Evolutionary conservation across 2,888 invertebrate genomes (phyloP), one percentile per base, ranked within the genome.

Genomic region (Ceratothoa steindachneri): DNA sequence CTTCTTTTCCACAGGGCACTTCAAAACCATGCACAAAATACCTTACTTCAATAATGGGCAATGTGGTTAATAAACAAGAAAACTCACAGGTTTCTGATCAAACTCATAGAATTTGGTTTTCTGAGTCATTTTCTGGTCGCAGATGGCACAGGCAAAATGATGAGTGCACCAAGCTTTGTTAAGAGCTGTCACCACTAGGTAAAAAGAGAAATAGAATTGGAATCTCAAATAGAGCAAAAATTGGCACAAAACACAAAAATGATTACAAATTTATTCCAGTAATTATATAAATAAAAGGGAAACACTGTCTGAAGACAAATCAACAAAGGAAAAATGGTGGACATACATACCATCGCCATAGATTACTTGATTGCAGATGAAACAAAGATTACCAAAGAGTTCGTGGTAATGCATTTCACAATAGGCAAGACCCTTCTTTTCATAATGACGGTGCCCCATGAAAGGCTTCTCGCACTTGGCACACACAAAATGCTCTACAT

Each of bases 391-490:
- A 41, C 99, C 99, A 86, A 98, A 99, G 81, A 99, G 87, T 87
- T 97, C 95, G 86, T 99, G 98, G 86, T 98, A 99, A 85, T 99
- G 99, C 77, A 93, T 95, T 86, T 99, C 99, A 85, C 99, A 99
- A 85, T 99, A 99, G 0, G 99, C 99, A 81, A 98, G 86, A 0
- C 97, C 99, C 83, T 97, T 97, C 87, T 96, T 95, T 86, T 99
- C 98, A 84, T 97, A 99, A 86, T 99, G 98, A 0, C 98, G 92
- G 86, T 97, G 96, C 0, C 99, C 99, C 83, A 97, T 90, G 88
- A 99, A 99, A 0, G 99, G 99, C 85, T 99, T 98, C 87, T 99
- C 99, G 85, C 99, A 99, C 85, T 97, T 97, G 81, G 98, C 97
- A 85, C 99, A 99, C 0, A 98, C 99, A 85, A 99, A 99, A 87